Percentiles rank a stretch among this genome's conserved stretches.
Evolutionary conservation across 35 echinoderm and acorn worm genomes (phyloP).

Genomic region (Ophioderma brevispina): DNA sequence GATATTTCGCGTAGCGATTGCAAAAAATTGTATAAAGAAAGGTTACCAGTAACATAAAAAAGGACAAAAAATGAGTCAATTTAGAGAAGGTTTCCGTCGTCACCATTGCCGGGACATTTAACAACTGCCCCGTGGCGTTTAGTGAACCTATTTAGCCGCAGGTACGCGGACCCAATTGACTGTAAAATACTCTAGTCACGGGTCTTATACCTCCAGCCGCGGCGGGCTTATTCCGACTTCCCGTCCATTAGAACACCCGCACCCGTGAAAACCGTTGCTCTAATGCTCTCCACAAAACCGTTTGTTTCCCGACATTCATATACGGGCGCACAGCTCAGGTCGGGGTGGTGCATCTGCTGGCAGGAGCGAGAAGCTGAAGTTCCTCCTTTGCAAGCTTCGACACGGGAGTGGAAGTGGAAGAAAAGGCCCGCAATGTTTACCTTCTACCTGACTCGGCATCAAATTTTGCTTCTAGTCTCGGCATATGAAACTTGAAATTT

Average conservation of each 20-base stretch:
- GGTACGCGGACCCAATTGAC: no score
- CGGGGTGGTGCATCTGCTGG: no score
- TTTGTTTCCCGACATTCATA: no score
- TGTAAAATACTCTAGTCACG: neutral
- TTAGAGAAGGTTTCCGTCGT: neutral
- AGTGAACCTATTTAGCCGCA: neutral
- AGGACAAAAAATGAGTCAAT: slow-evolving; percentile 31
- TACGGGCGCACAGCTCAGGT: no score
- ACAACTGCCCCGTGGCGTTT: neutral
- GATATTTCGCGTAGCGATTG: neutral
- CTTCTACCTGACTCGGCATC: no score
- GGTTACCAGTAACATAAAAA: neutral
- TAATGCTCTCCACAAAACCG: neutral
- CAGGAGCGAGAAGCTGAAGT: no score
- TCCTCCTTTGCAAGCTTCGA: no score
- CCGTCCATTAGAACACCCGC: slow-evolving; percentile 16
- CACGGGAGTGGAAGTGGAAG: no score
- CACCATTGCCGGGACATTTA: neutral
- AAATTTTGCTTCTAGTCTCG: no score
- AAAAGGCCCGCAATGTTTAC: no score
- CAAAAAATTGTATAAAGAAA: neutral
- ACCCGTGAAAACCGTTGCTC: slow-evolving; percentile 19
- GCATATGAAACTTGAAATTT: no score
- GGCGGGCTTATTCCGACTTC: neutral
- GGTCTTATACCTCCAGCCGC: neutral